Percentiles rank a stretch among this genome's conserved stretches.
phyloP scores from a whole-genome alignment of 1,140 invertebrate genomes.

The Drosophila sp. region DNA sequence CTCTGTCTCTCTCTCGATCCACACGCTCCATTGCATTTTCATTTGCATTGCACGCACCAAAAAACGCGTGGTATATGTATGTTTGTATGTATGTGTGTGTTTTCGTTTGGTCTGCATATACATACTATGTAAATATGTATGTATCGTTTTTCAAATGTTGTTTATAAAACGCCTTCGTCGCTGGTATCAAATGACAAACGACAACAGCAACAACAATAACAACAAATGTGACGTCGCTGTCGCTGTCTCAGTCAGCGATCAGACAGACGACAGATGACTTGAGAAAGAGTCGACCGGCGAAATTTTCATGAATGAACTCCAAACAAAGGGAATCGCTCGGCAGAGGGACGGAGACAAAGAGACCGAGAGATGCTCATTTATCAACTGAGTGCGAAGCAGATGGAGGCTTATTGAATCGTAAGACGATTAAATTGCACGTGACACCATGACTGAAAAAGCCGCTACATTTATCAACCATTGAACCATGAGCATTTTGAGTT shows the following conservation, averaged over 20 bases:
- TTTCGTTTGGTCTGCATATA: conserved; percentile 17
- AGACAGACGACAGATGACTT: conserved; percentile 73
- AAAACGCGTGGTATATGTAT: conserved; percentile 64
- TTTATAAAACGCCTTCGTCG: conserved; percentile 64
- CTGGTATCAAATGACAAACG: conserved; percentile 75
- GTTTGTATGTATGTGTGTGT: conserved; percentile 6
- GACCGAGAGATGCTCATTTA: conserved; percentile 38
- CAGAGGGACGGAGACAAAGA: conserved; percentile 5
- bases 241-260: conserved; percentile 41
- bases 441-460: conserved; percentile 53
- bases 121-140: too few relatives aligned
- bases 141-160: conserved; percentile 72
- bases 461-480: conserved; percentile 47
- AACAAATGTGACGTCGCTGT: conserved; percentile 23
- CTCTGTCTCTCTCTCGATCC: conserved; percentile 18
- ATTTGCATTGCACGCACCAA: conserved; percentile 77
- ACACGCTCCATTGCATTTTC: conserved; percentile 70
- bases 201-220: conserved; percentile 38
- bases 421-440: conserved; percentile 78
- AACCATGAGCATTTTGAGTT: conserved; percentile 19
- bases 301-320: conserved; percentile 63
- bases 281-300: conserved; percentile 22
- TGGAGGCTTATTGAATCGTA: conserved; percentile 48
- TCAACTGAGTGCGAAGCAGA: conserved; percentile 19
- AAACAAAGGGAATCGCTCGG: conserved; percentile 56